phyloP scores from a whole-genome alignment of 2,797 vertebrate species.

The Spatula clypeata region DNA sequence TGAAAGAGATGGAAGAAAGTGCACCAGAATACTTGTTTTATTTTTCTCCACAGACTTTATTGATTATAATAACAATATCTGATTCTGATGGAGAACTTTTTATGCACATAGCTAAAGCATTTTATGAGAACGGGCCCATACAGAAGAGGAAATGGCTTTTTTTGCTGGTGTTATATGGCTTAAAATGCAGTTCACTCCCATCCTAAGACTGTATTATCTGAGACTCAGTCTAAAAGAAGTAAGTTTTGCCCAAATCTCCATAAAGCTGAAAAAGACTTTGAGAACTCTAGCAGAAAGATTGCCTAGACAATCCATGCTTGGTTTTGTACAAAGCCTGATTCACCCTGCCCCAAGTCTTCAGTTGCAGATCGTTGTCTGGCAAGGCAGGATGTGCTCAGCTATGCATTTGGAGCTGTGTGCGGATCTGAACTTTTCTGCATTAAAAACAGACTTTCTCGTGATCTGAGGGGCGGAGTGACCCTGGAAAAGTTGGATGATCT shows the following conservation, averaged over 20 bases:
- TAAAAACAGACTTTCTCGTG: slow-evolving; percentile 63
- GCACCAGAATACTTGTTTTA: not conserved
- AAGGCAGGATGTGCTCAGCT: slow-evolving; percentile 20
- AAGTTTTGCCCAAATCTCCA: not conserved
- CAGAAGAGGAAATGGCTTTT: not conserved
- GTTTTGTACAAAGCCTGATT: not conserved
- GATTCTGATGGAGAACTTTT: not conserved
- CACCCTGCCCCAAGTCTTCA: not conserved
- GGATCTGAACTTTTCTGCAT: slow-evolving; percentile 2
- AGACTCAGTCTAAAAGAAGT: not conserved
- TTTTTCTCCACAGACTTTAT: not conserved
- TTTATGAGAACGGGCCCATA: not conserved
- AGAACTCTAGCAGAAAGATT: not conserved
- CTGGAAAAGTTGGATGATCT: slow-evolving; percentile 53
- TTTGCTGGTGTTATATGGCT: not conserved
- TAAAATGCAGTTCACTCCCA: not conserved
- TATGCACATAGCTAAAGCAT: not conserved
- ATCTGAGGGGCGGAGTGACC: slow-evolving; percentile 45
- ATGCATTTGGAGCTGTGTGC: not conserved
- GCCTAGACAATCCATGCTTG: fast-evolving
- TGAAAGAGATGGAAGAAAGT: not conserved
- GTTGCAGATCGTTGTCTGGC: not conserved
- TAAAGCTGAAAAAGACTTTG: not conserved
- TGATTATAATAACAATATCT: not conserved
- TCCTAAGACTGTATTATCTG: not conserved